These are phyloP conservation scores for Bicyclus anynana DNA, from an alignment of 1,140 invertebrate genomes.

Conservation along the genomic window DNA sequence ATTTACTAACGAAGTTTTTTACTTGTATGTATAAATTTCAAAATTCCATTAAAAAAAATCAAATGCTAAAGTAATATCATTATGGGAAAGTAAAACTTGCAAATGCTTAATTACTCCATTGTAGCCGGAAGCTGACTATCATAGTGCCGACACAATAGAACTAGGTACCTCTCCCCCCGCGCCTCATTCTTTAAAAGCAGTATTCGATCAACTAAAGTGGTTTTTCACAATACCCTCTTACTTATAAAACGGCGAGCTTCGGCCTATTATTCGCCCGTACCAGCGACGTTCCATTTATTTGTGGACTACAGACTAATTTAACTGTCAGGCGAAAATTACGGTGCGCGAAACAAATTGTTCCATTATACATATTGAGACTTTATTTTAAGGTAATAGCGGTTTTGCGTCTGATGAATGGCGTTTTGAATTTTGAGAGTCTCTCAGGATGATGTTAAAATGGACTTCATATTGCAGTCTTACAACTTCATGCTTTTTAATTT, in stretches of 20 bases:
- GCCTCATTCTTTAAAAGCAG: slow-evolving; percentile 18
- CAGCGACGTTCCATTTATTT: slow-evolving; percentile 45
- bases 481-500: no score
- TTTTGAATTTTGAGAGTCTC: neutral
- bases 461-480: no score
- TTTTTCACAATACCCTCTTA: slow-evolving; percentile 19
- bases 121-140: slow-evolving; percentile 3
- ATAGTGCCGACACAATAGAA: slow-evolving; percentile 3
- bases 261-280: slow-evolving; percentile 29
- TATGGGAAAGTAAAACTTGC: neutral
- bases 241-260: slow-evolving; percentile 24
- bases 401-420: neutral
- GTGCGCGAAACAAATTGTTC: slow-evolving; percentile 29
- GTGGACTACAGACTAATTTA: slow-evolving; percentile 42
- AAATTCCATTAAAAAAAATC: neutral
- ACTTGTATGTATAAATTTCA: no score
- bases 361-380: slow-evolving; percentile 30
- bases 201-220: slow-evolving; percentile 32
- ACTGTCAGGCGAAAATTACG: slow-evolving; percentile 42
- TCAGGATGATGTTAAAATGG: neutral
- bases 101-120: slow-evolving; percentile 1
- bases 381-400: neutral
- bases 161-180: slow-evolving; percentile 9
- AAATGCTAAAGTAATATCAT: neutral
- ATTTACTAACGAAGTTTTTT: no score